phyloP scores from a whole-genome alignment of 2,888 invertebrate genomes.

The Macaria liturata region DNA sequence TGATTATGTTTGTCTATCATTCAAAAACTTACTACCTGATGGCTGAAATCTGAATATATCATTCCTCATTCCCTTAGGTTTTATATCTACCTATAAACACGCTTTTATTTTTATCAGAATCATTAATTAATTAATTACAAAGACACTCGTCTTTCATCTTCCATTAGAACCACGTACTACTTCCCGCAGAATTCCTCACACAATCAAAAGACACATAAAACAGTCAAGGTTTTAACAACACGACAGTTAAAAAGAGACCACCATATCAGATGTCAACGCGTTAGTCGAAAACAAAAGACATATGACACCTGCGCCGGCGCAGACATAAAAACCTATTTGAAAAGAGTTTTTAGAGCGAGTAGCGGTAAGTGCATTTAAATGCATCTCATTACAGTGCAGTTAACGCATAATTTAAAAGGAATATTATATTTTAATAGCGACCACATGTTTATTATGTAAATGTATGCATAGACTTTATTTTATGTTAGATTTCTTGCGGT shows the following conservation, averaged over 20 bases:
- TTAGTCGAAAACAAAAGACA: slow-evolving; percentile 44
- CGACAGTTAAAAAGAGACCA: slow-evolving; percentile 10
- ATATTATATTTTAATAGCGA: not conserved
- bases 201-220: not conserved
- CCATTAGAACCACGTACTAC: no score
- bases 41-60: not conserved
- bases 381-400: slow-evolving; percentile 1
- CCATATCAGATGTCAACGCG: slow-evolving; percentile 30
- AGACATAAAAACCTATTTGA: slow-evolving; percentile 34
- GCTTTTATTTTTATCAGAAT: no score
- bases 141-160: no score
- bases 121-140: no score
- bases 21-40: no score
- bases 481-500: no score
- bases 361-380: slow-evolving; percentile 40
- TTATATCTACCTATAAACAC: not conserved
- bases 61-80: not conserved
- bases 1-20: no score
- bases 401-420: not conserved
- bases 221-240: slow-evolving; percentile 6
- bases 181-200: no score
- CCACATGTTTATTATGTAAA: no score
- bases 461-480: no score
- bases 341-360: slow-evolving; percentile 50
- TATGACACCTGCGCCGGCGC: slow-evolving; percentile 39